Conservation (phyloP, 2,888 invertebrate genomes). For the Tachina grossa region DNA sequence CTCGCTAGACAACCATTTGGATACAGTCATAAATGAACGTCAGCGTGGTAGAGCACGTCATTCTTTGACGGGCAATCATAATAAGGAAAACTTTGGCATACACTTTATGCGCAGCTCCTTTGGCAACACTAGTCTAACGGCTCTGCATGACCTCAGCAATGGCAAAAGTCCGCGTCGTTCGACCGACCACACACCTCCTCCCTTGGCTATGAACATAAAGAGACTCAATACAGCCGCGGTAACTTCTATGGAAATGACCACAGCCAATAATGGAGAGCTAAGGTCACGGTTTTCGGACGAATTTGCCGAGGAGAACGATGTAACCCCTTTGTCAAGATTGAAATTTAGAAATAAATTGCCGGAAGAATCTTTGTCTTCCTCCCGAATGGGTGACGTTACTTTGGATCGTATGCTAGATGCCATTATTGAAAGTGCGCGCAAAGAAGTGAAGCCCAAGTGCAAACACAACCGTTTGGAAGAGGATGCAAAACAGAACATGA, state of each 20-base stretch:
- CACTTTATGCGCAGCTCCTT: slow-evolving; percentile 80
- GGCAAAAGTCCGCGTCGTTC: slow-evolving; percentile 78
- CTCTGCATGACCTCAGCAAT: slow-evolving; percentile 81
- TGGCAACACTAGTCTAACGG: slow-evolving; percentile 78
- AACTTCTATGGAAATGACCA: slow-evolving; percentile 62
- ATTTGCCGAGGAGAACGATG: slow-evolving; percentile 71
- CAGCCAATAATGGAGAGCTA: slow-evolving; percentile 49
- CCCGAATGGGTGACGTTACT: slow-evolving; percentile 82
- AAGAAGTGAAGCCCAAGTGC: slow-evolving; percentile 73
- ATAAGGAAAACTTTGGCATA: slow-evolving; percentile 81
- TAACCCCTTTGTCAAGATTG: slow-evolving; percentile 74
- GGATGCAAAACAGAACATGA: not conserved
- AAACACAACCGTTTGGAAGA: not conserved
- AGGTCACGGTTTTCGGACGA: slow-evolving; percentile 70
- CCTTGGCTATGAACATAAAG: slow-evolving; percentile 66
- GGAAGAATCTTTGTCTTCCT: slow-evolving; percentile 78
- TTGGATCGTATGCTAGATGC: slow-evolving; percentile 82
- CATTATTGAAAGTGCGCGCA: slow-evolving; percentile 81
- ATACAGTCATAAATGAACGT: slow-evolving; percentile 73
- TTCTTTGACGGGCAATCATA: slow-evolving; percentile 76
- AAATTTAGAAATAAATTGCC: slow-evolving; percentile 63
- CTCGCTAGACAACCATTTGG: slow-evolving; percentile 77
- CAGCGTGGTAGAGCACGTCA: slow-evolving; percentile 71
- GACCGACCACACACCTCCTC: slow-evolving; percentile 70
- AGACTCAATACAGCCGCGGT: slow-evolving; percentile 30